Conservation (phyloP, 2,113 vertebrate genomes). For the Marcusenius ussheri region DNA sequence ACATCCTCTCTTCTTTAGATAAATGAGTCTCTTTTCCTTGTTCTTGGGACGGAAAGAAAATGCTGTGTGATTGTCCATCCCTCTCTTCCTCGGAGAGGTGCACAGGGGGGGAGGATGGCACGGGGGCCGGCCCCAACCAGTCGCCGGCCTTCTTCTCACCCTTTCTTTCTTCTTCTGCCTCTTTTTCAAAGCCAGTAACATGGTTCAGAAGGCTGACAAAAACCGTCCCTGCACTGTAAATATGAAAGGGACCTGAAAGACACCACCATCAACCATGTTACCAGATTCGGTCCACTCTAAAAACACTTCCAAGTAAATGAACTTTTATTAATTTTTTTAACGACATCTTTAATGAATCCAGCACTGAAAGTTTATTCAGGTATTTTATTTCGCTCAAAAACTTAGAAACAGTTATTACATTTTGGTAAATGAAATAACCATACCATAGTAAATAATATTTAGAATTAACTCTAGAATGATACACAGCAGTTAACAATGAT, state of each 20-base stretch:
- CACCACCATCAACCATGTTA: background rate
- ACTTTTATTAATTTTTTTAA: background rate
- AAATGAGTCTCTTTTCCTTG: constrained; percentile 63
- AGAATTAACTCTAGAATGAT: background rate
- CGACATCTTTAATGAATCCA: background rate
- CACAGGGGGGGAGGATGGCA: constrained; percentile 41
- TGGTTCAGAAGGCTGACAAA: constrained; percentile 63
- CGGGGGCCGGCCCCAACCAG: constrained; percentile 24
- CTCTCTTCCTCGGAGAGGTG: constrained; percentile 58
- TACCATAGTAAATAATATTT: background rate
- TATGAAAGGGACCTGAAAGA: constrained; percentile 54
- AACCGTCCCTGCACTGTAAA: constrained; percentile 58
- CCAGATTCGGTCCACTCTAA: background rate
- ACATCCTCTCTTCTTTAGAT: constrained; percentile 59
- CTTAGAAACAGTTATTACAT: background rate
- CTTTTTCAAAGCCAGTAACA: constrained; percentile 45
- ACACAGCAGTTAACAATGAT: background rate
- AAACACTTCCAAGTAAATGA: background rate
- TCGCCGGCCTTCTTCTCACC: constrained; percentile 23
- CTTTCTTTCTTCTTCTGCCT: background rate
- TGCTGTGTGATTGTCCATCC: constrained; percentile 34
- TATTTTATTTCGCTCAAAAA: background rate
- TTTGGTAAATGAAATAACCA: background rate
- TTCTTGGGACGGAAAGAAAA: constrained; percentile 62
- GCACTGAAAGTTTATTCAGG: background rate